Base-by-base conservation (phyloP, 2,113 vertebrate genomes). In the Entelurus aequoreus region DNA sequence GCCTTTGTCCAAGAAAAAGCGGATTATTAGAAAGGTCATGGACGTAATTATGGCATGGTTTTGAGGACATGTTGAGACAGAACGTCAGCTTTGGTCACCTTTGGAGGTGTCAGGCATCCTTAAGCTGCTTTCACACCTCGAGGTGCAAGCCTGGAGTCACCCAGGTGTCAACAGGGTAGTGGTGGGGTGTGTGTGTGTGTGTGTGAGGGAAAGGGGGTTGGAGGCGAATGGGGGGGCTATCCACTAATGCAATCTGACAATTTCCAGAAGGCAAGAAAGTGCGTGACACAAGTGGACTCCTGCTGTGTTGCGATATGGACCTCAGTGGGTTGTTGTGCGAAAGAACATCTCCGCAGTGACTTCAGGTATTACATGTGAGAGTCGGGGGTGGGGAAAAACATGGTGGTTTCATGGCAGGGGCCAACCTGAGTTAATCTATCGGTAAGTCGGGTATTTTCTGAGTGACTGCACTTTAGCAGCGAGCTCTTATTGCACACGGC, bases 341-440 rank as follows among this genome's bases (percentile, higher is more conserved):
- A 16, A 16, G 42, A 57, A 57, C 55, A 21, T 44, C n/a, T 47
- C 8, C 14, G 2, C 35, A n/a, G 15, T 13, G 28, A 36, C 7
- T 28, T 44, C 19, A 8, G 9, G 14, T 60, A 16, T 60, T 15
- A n/a, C 13, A 60, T 37, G 15, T 28, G 15, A 28, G 12, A 28
- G 28, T 28, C 28, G 28, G 28, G 21, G 28, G 28, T 28, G 28
- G 28, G 28, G 28, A 28, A 28, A 28, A 28, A 28, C 28, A 28
- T 28, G 11, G 16, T 52, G 7, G 69, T 61, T 56, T 55, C 48
- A 65, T 66, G n/a, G 60, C 1, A 8, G 28, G 15, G 48, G 21
- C 58, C 21, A 66, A 62, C 14, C 13, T 21, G 37, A 71, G 62
- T 40, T 35, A 42, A 69, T 66, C 50, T 63, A 62, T 58, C 36